phyloP scores from a whole-genome alignment of 2,888 invertebrate species.

The Ichneumoninae sp. region DNA sequence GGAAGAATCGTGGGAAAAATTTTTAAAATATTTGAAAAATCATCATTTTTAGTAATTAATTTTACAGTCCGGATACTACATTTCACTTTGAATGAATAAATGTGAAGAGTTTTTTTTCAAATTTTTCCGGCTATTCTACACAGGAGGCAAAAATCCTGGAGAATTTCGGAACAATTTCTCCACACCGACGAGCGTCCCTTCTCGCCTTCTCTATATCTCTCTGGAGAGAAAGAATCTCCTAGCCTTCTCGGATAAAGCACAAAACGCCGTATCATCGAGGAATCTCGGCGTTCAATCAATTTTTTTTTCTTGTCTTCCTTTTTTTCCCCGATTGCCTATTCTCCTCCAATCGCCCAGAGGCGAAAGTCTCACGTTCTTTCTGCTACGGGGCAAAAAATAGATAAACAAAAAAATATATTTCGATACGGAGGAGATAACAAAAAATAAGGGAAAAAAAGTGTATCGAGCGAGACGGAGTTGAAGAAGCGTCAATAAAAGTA shows the following conservation, averaged over 20 bases:
- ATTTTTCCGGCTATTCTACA: not conserved
- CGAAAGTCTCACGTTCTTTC: slow-evolving; percentile 11
- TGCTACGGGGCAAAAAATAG: slow-evolving; percentile 1
- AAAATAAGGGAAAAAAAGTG: not conserved
- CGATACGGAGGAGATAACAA: not conserved
- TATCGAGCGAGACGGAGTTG: slow-evolving; percentile 6
- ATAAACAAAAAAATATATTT: slow-evolving; percentile 16
- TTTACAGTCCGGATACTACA: too few species aligned
- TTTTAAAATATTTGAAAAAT: not conserved
- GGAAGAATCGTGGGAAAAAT: not conserved
- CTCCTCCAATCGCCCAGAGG: slow-evolving; percentile 37
- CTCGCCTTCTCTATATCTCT: not conserved
- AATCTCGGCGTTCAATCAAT: slow-evolving; percentile 16
- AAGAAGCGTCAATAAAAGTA: slow-evolving; percentile 46
- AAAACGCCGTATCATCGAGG: slow-evolving; percentile 22
- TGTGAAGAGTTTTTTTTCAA: not conserved
- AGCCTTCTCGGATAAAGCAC: not conserved
- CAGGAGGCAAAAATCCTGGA: not conserved
- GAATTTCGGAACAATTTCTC: not conserved
- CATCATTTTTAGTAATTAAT: not conserved
- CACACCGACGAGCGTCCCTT: not conserved
- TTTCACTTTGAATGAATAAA: not conserved
- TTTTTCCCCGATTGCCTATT: slow-evolving; percentile 8
- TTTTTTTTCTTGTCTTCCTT: not conserved
- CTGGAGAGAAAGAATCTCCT: slow-evolving; percentile 2